A percentile compares a stretch with the other conserved stretches of the same genome.
These are phyloP conservation scores for cattle (Bos taurus) DNA, from an alignment of 2,113 vertebrate species.

Conservation along the genomic window DNA sequence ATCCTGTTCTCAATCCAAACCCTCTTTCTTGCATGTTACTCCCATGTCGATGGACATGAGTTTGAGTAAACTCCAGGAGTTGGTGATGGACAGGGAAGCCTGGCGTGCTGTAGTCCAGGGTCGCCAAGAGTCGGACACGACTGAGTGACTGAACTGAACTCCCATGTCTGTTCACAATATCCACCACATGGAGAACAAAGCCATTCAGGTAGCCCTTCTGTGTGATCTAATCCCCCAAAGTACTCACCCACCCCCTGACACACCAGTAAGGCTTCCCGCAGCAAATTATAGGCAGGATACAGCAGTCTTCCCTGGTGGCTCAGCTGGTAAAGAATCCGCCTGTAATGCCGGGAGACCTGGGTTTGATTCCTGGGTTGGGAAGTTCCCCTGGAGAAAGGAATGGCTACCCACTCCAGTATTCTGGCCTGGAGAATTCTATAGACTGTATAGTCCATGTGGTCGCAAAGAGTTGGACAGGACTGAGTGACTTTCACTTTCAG, in stretches of 20 bases:
- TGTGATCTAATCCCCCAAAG: not conserved
- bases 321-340: not conserved
- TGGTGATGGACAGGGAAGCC: not conserved
- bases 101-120: not conserved
- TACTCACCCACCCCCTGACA: not conserved
- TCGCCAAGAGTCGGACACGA: not conserved
- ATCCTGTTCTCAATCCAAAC: not conserved
- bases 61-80: not conserved
- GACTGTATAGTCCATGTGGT: not conserved
- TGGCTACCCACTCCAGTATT: not conserved
- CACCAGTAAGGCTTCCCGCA: not conserved
- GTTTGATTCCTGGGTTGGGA: not conserved
- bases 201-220: not conserved
- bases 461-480: not conserved
- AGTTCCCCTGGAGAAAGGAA: not conserved
- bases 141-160: not conserved
- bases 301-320: not conserved
- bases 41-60: not conserved
- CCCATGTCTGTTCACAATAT: not conserved
- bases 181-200: not conserved
- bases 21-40: not conserved
- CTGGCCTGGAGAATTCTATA: not conserved
- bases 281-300: not conserved
- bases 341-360: not conserved
- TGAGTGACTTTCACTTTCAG: not conserved